phyloP scores from a whole-genome alignment of 2,888 invertebrate genomes.

The Cremastinae sp. region DNA sequence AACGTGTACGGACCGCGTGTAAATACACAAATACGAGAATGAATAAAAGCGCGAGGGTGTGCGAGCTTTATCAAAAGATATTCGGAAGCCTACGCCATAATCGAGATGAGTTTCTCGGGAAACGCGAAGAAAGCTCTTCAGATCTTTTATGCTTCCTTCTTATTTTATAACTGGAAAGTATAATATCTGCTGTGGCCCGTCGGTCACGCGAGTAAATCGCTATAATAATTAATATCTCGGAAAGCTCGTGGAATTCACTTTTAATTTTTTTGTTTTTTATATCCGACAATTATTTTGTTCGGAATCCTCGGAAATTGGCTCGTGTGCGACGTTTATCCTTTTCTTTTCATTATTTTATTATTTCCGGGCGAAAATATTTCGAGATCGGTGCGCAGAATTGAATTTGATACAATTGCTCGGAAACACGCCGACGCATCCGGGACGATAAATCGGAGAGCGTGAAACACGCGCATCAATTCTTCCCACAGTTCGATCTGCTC shows the following conservation, averaged over 20 bases:
- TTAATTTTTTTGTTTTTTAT: constrained; percentile 40
- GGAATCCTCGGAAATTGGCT: neutral
- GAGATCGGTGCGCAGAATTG: neutral
- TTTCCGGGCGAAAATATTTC: neutral
- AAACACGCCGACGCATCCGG: no score
- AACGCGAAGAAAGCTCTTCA: constrained; percentile 31
- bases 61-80: constrained; percentile 47
- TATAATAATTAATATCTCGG: constrained; percentile 51
- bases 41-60: constrained; percentile 6
- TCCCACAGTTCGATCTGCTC: constrained; percentile 25
- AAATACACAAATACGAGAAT: constrained; percentile 8
- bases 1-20: neutral
- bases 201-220: constrained; percentile 39
- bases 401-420: no score
- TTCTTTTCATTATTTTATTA: neutral
- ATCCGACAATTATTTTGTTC: neutral
- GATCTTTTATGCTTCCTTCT: constrained; percentile 30
- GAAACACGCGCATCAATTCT: neutral
- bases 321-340: neutral
- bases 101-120: constrained; percentile 32
- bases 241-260: constrained; percentile 15
- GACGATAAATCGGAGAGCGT: neutral
- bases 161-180: neutral
- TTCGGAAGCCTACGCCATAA: constrained; percentile 29
- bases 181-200: no score